Evolutionary conservation across 1,140 invertebrate species (phyloP).

Genomic region (Ips nitidus): DNA sequence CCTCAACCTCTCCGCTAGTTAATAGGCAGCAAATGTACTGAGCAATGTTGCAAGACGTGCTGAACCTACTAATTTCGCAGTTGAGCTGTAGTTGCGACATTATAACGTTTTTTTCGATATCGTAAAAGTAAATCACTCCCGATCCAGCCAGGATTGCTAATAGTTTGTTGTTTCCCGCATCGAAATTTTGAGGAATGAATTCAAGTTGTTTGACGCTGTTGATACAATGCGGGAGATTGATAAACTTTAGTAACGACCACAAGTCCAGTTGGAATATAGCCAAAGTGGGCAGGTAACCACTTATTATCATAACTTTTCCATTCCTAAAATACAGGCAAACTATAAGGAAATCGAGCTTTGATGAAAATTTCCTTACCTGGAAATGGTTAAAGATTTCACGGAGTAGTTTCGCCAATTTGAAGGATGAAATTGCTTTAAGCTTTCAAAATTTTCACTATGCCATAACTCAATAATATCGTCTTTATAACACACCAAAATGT

Average conservation of each 20-base stretch:
- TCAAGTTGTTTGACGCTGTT: slow-evolving; percentile 57
- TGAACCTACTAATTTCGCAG: slow-evolving; percentile 57
- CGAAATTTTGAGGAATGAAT: slow-evolving; percentile 63
- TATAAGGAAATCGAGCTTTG: slow-evolving; percentile 13
- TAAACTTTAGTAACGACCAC: slow-evolving; percentile 59
- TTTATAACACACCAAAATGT: slow-evolving; percentile 64
- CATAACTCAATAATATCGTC: slow-evolving; percentile 70
- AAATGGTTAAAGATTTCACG: slow-evolving; percentile 58
- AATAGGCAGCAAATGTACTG: slow-evolving; percentile 61
- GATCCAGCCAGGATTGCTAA: slow-evolving; percentile 59
- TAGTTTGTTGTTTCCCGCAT: slow-evolving; percentile 65
- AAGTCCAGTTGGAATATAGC: slow-evolving; percentile 61
- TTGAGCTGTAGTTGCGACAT: slow-evolving; percentile 52
- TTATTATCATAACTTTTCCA: slow-evolving; percentile 65
- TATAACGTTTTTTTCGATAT: slow-evolving; percentile 56
- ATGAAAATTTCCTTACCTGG: slow-evolving; percentile 45
- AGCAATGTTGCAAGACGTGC: slow-evolving; percentile 55
- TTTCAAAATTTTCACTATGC: slow-evolving; percentile 60
- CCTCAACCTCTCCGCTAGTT: slow-evolving; percentile 60
- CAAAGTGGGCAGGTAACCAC: slow-evolving; percentile 56
- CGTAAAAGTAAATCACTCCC: slow-evolving; percentile 59
- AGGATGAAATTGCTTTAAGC: slow-evolving; percentile 57
- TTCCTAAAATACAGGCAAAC: slow-evolving; percentile 53
- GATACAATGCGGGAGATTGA: slow-evolving; percentile 57
- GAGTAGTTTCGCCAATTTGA: slow-evolving; percentile 54